A percentile compares a stretch with the other conserved stretches of the same genome.
Evolutionary conservation across 2,113 vertebrate genomes (phyloP).

Genomic region (Erpornis zantholeuca): DNA sequence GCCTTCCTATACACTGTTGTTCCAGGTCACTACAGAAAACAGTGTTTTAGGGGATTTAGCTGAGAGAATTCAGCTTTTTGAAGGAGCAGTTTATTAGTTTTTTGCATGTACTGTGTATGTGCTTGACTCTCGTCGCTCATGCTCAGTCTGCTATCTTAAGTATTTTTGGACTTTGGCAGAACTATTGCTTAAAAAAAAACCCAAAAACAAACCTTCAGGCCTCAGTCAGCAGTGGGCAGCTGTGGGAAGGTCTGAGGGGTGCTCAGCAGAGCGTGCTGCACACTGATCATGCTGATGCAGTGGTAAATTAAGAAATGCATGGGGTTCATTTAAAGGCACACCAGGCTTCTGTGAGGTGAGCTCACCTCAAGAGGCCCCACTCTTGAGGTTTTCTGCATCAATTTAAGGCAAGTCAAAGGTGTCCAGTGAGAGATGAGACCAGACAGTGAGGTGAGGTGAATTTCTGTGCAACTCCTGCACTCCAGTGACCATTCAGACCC

Average conservation of each 20-base stretch:
- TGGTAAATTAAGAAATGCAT: not conserved
- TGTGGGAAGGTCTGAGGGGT: not conserved
- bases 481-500: not conserved
- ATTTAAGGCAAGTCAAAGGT: not conserved
- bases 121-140: fast-evolving
- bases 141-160: not conserved
- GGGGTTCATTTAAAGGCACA: not conserved
- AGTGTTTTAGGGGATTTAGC: not conserved
- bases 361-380: not conserved
- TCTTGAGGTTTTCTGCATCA: not conserved
- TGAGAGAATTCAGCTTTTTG: not conserved
- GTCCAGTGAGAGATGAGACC: not conserved
- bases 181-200: not conserved
- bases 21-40: not conserved
- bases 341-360: not conserved
- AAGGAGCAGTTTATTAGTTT: not conserved
- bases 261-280: not conserved
- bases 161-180: not conserved
- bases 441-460: not conserved
- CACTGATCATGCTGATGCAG: not conserved
- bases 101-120: fast-evolving
- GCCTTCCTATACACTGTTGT: not conserved
- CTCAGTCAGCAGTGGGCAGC: not conserved
- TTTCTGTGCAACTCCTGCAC: not conserved
- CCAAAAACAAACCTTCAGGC: not conserved